A percentile compares a stretch with the other conserved stretches of the same genome.
These are phyloP conservation scores for Bubo bubo DNA, from an alignment of 2,113 vertebrate species.

Conservation along the genomic window DNA sequence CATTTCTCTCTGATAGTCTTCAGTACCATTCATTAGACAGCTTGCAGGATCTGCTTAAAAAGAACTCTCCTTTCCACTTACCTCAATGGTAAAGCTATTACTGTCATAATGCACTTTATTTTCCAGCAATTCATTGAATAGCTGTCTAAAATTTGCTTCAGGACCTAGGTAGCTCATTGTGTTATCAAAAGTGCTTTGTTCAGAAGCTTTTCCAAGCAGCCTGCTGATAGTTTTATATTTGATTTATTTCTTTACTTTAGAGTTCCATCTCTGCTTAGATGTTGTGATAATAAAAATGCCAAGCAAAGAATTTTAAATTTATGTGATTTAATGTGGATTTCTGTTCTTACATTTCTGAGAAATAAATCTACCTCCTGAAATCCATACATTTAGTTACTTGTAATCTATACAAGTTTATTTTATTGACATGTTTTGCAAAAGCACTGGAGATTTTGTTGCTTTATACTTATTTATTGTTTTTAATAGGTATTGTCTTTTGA, in stretches of 20 bases:
- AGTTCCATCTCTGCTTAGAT: conserved; percentile 24
- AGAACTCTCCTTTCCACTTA: not conserved
- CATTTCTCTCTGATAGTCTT: not conserved
- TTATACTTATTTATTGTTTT: conserved; percentile 62
- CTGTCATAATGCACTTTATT: conserved; percentile 10
- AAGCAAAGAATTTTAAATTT: conserved; percentile 13
- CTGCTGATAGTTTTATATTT: conserved; percentile 36
- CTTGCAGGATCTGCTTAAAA: conserved; percentile 2
- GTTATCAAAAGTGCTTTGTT: conserved; percentile 26
- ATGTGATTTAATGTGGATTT: conserved; percentile 24
- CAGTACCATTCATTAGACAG: not conserved
- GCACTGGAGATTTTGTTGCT: conserved; percentile 26
- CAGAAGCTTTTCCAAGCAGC: conserved; percentile 7
- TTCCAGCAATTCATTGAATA: not conserved
- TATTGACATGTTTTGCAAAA: conserved; percentile 32
- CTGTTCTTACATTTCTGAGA: not conserved
- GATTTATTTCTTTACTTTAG: conserved; percentile 46
- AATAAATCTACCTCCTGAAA: conserved; percentile 5
- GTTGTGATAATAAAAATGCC: conserved; percentile 42
- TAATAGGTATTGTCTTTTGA: conserved; percentile 87
- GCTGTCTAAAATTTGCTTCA: conserved; percentile 29
- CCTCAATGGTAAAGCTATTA: not conserved
- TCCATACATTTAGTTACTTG: not conserved
- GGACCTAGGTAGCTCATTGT: not conserved
- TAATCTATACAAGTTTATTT: conserved; percentile 25